Conservation (phyloP, 2,113 vertebrate species). For the Elephantulus edwardii region DNA sequence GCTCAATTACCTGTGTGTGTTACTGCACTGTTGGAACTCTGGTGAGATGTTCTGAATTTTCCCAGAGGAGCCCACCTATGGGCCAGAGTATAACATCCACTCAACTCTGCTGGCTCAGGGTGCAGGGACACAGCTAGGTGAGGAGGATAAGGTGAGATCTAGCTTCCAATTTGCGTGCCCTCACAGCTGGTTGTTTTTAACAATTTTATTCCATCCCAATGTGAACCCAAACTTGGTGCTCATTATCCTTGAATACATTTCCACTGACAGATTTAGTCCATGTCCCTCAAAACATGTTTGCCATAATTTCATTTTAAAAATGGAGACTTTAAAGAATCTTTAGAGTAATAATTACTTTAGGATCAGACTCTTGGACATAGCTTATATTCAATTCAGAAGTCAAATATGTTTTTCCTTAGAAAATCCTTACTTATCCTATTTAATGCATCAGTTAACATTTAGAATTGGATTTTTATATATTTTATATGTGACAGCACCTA, state of each 20-base stretch:
- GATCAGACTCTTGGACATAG: background rate
- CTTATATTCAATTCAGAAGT: background rate
- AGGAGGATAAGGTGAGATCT: background rate
- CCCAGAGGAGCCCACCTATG: rapidly evolving
- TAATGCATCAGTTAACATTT: background rate
- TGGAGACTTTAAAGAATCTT: background rate
- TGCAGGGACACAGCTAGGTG: rapidly evolving
- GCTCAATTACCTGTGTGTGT: background rate
- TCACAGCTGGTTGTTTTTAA: background rate
- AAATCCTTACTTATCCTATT: background rate
- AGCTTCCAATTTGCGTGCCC: background rate
- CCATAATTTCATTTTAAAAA: background rate
- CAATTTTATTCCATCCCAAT: background rate
- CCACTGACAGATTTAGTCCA: background rate
- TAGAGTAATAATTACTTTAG: background rate
- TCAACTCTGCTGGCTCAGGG: too few relatives aligned
- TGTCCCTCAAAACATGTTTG: background rate
- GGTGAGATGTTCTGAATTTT: background rate
- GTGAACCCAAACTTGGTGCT: background rate
- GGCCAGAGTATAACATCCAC: background rate
- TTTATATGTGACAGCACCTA: too few relatives aligned
- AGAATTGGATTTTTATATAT: background rate
- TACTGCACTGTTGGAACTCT: background rate
- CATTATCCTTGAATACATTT: background rate
- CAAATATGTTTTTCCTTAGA: background rate